phyloP scores from a whole-genome alignment of 2,113 vertebrate species.

The Campylomormyrus numenius region DNA sequence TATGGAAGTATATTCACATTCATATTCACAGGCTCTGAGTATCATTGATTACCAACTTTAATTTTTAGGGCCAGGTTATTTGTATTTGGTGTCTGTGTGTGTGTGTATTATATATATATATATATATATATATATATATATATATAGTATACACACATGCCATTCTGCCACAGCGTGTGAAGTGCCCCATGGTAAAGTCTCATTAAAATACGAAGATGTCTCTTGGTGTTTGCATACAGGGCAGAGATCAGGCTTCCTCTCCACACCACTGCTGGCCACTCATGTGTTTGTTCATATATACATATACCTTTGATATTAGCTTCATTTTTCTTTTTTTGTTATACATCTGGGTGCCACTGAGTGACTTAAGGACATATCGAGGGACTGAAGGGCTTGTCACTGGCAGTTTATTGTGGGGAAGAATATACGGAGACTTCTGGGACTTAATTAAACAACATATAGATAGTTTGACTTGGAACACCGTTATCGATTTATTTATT shows the following conservation, averaged over 20 bases:
- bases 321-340: background rate
- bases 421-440: background rate
- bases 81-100: background rate
- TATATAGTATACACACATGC: too few relatives aligned
- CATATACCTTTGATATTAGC: background rate
- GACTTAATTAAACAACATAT: constrained; percentile 8
- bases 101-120: background rate
- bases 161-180: background rate
- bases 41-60: background rate
- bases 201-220: background rate
- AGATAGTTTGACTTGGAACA: constrained; percentile 3
- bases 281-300: background rate
- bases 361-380: constrained; percentile 7
- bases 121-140: too few relatives aligned
- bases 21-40: background rate
- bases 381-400: background rate
- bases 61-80: background rate
- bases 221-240: background rate
- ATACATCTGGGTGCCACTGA: background rate
- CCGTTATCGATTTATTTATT: background rate
- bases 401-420: background rate
- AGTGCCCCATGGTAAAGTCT: background rate
- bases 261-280: too few relatives aligned
- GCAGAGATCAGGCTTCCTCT: background rate
- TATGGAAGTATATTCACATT: background rate